Conservation (phyloP, 2,888 invertebrate species). For the Ethmia dodecea region DNA sequence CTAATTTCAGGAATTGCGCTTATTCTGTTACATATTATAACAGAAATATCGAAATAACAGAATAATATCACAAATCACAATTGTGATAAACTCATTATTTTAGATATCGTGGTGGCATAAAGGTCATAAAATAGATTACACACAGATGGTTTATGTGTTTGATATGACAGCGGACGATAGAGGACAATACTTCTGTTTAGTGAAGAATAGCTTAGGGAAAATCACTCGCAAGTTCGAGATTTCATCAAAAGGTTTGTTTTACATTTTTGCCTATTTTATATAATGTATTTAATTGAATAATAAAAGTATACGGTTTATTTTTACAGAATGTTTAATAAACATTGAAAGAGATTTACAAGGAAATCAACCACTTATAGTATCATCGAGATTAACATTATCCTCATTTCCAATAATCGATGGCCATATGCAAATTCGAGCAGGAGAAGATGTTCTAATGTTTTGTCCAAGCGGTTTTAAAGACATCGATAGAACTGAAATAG, state of each 20-base stretch:
- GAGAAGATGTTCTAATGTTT: constrained; percentile 22
- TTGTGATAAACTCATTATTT: constrained; percentile 2
- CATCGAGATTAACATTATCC: constrained; percentile 16
- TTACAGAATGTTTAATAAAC: constrained; percentile 43
- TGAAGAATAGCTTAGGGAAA: constrained; percentile 36
- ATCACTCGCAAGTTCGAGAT: constrained; percentile 34
- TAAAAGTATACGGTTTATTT: background rate
- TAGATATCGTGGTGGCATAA: constrained; percentile 41
- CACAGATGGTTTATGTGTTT: constrained; percentile 21
- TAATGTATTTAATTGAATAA: background rate
- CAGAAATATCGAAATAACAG: too few relatives aligned
- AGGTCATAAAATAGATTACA: constrained; percentile 21
- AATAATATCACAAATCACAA: too few relatives aligned
- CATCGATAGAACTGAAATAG: constrained; percentile 17
- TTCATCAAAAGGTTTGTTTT: constrained; percentile 26
- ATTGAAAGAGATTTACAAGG: constrained; percentile 23
- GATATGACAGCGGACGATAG: constrained; percentile 24
- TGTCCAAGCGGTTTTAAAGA: constrained; percentile 31
- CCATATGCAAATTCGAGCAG: constrained; percentile 26
- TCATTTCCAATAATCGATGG: constrained; percentile 21
- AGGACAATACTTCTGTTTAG: constrained; percentile 41
- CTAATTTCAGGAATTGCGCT: too few relatives aligned
- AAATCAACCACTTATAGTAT: constrained; percentile 31
- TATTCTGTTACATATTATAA: too few relatives aligned
- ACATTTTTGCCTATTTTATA: background rate